Base-by-base conservation (phyloP, 2,888 invertebrate species). In the Herminia tarsipennalis region DNA sequence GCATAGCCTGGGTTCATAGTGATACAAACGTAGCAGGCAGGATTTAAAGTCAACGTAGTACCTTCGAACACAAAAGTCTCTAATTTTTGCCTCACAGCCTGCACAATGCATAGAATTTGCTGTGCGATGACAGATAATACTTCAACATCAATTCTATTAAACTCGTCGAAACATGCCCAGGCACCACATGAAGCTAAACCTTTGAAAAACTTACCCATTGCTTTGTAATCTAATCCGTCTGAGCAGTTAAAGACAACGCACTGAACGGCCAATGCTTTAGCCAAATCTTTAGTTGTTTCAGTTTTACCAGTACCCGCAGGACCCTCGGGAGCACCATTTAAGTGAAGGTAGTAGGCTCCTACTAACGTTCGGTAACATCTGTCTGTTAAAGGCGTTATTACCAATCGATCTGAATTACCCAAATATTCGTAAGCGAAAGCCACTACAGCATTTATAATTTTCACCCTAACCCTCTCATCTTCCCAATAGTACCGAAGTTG, bases 291-390 rank as follows among this genome's bases (percentile, higher is more conserved):
- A 0, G 96, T 96, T 10, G 97, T 97, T 89, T 97, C 97, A 0
- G 97, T 97, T 88, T 97, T 97, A 0, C 97, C 97, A 0, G 97
- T 97, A 0, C 97, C 97, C 0, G 96, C 96, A 0, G 97, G 97
- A 0, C 96, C 96, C 86, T 96, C 96, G 0, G 95, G 95, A 2
- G 96, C 95, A n/a, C 96, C 97, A 70, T 96, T 96, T 61, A 97
- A 85, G 81, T 97, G 96, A 33, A 97, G 89, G 71, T 95, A 95
- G 80, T 95, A 96, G 0, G 97, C 97, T 0, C 96, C 96, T 53
- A 97, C 94, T 40, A 97, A 86, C 0, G 97, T 97, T 13, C 97
- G 93, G 78, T 96, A 97, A 75, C 97, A 97, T 58, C 96, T 93
- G 76, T 95, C 95, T 1, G 95, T 95, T 56, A 95, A 81, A 1